Base-by-base conservation (phyloP, 2,888 invertebrate genomes). In the Keiferia lycopersicella region DNA sequence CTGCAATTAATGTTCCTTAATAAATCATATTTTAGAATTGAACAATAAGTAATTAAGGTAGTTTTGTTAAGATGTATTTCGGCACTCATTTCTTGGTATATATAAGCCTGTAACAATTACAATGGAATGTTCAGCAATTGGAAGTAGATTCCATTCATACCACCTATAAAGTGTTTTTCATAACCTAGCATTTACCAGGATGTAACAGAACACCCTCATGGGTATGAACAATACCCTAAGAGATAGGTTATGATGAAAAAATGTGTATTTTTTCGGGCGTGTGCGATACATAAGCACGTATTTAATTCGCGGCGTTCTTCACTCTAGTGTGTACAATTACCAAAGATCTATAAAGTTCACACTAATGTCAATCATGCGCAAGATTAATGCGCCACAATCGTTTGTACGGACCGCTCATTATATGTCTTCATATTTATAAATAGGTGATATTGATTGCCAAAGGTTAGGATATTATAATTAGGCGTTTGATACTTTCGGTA, bases 361-460 rank as follows among this genome's bases (percentile, higher is more conserved):
- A 67, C 69, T 69, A 71, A 72, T 68, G 71, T 69, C 72, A 73
- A 73, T 75, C 74, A 73, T 18, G 48, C 58, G 61, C 26, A 65
- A 71, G 72, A 73, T 73, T 73, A 68, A 75, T 73, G 71, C 59
- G 65, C 64, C 60, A 64, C 66, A 64, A 72, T 67, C 67, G 67
- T 68, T 66, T 66, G 66, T 66, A 64, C 66, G 64, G 2, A 48
- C 34, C 50, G 68, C 69, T 71, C 71, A 71, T 73, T 73, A 71
- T 62, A 65, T 60, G 53, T 63, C 61, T 63, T 57, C 63, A 66
- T 65, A 66, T 66, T 65, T 67, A 67, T 66, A 64, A 39, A 62
- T 62, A 51, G 50, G 50, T 51, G 50, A 51, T 51, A 61, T 39
- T 30, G 22, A 34, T 57, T 50, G 58, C 38, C 39, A 34, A 60